These are phyloP conservation scores for Oreohelix idahoensis DNA, from an alignment of 1,140 invertebrate species.

Conservation along the genomic window DNA sequence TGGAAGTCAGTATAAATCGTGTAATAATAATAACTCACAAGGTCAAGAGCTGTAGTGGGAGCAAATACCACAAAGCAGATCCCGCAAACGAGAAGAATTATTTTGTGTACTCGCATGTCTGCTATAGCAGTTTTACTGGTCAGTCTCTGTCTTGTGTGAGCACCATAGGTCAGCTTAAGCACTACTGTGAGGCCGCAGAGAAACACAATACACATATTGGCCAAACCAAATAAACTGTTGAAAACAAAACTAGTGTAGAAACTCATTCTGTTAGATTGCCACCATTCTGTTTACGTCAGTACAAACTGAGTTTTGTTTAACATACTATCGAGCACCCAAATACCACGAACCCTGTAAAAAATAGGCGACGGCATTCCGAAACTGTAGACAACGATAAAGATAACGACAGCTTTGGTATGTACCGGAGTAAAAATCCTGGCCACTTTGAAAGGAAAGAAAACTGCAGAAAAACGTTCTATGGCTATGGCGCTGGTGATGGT, in stretches of 20 bases:
- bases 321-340: not conserved
- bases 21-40: too few species aligned
- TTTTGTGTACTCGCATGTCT: not conserved
- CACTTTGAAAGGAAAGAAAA: conserved; percentile 10
- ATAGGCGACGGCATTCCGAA: not conserved
- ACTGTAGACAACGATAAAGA: not conserved
- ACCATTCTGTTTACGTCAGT: not conserved
- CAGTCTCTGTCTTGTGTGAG: not conserved
- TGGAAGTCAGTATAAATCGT: too few species aligned
- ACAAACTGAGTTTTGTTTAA: not conserved
- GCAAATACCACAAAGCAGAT: not conserved
- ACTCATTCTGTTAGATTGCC: not conserved
- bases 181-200: not conserved
- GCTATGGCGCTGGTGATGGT: not conserved
- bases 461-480: not conserved
- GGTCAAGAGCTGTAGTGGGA: not conserved
- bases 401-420: not conserved
- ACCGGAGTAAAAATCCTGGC: not conserved
- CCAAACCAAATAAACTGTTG: not conserved
- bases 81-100: not conserved
- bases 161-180: not conserved
- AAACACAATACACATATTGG: not conserved
- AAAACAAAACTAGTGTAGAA: not conserved
- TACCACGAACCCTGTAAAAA: not conserved
- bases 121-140: not conserved